Evolutionary conservation across 2,888 invertebrate genomes (phyloP), one percentile per base, ranked within the genome.

Genomic region (Eucera pruinosa): DNA sequence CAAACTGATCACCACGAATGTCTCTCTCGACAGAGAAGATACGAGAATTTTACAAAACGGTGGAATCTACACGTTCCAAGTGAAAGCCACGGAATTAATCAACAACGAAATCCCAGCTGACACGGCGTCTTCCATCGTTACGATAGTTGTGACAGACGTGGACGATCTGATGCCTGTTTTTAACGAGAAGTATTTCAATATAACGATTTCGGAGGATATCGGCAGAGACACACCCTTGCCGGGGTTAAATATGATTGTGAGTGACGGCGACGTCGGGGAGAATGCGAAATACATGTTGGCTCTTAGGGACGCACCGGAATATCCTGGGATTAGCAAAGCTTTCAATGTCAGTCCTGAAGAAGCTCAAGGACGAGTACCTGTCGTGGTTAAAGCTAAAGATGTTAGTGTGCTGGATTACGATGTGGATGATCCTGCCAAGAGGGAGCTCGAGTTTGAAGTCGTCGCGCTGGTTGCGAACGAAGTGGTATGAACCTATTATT

Each of bases 81-180:
- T 96, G 1, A 94, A 95, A 92, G 96, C 96, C 0, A 96, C 96
- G 1, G 96, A 96, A 90, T 87, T 96, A 57, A 95, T 96, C 41
- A 95, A 96, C 86, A 95, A 95, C 47, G 95, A 95, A 90, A 94
- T 95, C 27, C 95, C 96, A 6, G 95, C 95, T 0, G 96, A 96
- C 81, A 94, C 94, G 36, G 94, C 96, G 0, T 93, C 94, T 0
- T 95, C 96, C 1, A 94, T 95, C 43, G 93, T 97, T 0, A 96
- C 96, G 0, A 95, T 97, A 43, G 95, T 97, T 0, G 95, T 97
- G 30, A 96, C 96, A 0, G 97, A 97, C 86, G 95, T 95, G 0
- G 96, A 97, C 84, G 97, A 97, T 87, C 95, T 96, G 81, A 93
- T 94, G 15, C 97, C 97, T 0, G 93, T 94, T 82, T 97, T 97